These are phyloP conservation scores for Pluvialis apricaria DNA, from an alignment of 2,113 vertebrate genomes.

Conservation along the genomic window DNA sequence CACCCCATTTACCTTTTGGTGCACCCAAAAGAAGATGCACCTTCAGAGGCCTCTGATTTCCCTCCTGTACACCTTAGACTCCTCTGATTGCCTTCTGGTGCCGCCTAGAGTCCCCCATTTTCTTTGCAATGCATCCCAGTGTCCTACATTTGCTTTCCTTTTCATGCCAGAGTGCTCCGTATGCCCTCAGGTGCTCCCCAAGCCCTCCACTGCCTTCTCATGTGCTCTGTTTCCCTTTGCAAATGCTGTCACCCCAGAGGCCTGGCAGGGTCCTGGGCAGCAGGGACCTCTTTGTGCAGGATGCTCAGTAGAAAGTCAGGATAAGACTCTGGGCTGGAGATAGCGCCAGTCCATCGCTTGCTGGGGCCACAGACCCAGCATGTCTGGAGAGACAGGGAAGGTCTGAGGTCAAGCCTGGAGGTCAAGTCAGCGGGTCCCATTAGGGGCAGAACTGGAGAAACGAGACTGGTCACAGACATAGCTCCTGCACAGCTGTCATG, in stretches of 20 bases:
- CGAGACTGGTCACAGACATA: background rate
- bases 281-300: background rate
- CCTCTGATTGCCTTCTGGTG: background rate
- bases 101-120: background rate
- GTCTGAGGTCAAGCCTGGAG: background rate
- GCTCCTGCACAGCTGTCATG: background rate
- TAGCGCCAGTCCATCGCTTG: background rate
- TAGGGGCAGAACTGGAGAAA: background rate
- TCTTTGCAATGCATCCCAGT: background rate
- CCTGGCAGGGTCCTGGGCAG: background rate
- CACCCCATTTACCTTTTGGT: background rate
- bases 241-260: background rate
- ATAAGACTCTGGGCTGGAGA: background rate
- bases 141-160: background rate
- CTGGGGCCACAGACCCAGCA: background rate
- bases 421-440: background rate
- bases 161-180: background rate
- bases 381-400: background rate
- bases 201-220: background rate
- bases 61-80: background rate
- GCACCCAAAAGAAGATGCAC: background rate
- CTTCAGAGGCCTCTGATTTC: rapidly evolving
- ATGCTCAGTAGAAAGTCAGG: background rate
- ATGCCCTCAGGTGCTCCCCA: background rate
- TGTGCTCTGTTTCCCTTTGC: background rate